Evolutionary conservation across 2,888 invertebrate species (phyloP), one percentile per base, ranked within the genome.

Genomic region (Ptycholaimellus sp.): DNA sequence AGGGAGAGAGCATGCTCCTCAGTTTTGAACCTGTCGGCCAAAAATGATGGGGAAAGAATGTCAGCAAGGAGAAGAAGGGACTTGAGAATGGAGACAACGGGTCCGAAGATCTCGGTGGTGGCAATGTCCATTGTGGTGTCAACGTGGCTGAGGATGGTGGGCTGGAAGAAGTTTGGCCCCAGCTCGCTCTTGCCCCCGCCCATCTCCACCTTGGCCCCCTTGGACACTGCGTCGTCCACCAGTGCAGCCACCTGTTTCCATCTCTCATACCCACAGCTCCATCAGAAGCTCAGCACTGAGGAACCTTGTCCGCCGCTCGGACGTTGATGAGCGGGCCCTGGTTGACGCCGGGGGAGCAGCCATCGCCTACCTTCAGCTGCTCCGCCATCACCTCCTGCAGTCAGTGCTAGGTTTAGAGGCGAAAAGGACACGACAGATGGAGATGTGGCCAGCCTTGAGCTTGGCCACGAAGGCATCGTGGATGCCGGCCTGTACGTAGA

Each of bases 21-120:
- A n/a, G n/a, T n/a, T n/a, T n/a, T n/a, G n/a, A n/a, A n/a, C n/a
- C n/a, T n/a, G n/a, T n/a, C n/a, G n/a, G n/a, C n/a, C n/a, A n/a
- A n/a, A n/a, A n/a, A n/a, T n/a, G n/a, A n/a, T n/a, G n/a, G n/a
- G n/a, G n/a, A n/a, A n/a, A n/a, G n/a, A n/a, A n/a, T n/a, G n/a
- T n/a, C n/a, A n/a, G n/a, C n/a, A n/a, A n/a, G n/a, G n/a, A n/a
- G n/a, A n/a, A n/a, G n/a, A n/a, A n/a, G n/a, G n/a, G n/a, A 68
- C 64, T 73, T 76, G 37, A 78, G 68, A 44, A 85, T 70, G 6
- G 77, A 70, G 36, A 76, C 76, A 3, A 96, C 72, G 0, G 96
- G 96, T 0, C 96, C 96, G 65, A 96, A 96, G 42, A 90, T 76
- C 66, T 99, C 96, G 49, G 80, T 79, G 11, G 63, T 64, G 49